Base-by-base conservation (phyloP, 2,888 invertebrate genomes). In the Atrina japonica region DNA sequence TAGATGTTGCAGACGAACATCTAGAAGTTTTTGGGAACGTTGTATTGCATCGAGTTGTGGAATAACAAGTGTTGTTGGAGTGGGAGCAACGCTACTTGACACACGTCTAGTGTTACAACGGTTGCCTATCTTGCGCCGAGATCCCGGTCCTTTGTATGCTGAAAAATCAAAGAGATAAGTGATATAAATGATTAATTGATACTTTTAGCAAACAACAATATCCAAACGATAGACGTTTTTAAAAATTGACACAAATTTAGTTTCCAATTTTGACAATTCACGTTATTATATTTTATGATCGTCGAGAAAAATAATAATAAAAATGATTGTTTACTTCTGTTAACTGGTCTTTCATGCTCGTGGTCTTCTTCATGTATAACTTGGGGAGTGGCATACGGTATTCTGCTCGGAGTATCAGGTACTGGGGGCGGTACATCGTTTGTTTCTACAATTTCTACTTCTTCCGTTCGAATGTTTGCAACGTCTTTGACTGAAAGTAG, bases 21-120 rank as follows among this genome's bases (percentile, higher is more conserved):
- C 90, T 49, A 90, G 76, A 18, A 90, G 83, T 71, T 90, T 90
- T 76, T 90, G 89, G 14, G 88, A 86, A 50, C 90, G 76, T 70
- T 87, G 87, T 55, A 90, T 90, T 61, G 89, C 88, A 70, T 90
- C 90, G 41, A 90, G 83, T 66, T 90, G 90, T 16, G 90, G 90
- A 56, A 90, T 88, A 23, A 88, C 86, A 30, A 90, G 78, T 5
- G 90, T 86, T 49, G 90, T 90, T 6, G 89, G 87, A 65, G 87
- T 73, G 27, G 88, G 88, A 16, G 85, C 78, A 16, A 80, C 80
- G 61, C 84, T 78, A 52, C 82, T 76, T 1, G 88, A 86, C 11
- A 85, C 78, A 64, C 88, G 81, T 3, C 88, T 72, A 16, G 68
- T 73, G 23, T 81, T 79, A 43, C 71, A 70, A 53, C 81, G 76